Evolutionary conservation across 2,888 invertebrate species (phyloP).

Genomic region (Embidobia sp.): DNA sequence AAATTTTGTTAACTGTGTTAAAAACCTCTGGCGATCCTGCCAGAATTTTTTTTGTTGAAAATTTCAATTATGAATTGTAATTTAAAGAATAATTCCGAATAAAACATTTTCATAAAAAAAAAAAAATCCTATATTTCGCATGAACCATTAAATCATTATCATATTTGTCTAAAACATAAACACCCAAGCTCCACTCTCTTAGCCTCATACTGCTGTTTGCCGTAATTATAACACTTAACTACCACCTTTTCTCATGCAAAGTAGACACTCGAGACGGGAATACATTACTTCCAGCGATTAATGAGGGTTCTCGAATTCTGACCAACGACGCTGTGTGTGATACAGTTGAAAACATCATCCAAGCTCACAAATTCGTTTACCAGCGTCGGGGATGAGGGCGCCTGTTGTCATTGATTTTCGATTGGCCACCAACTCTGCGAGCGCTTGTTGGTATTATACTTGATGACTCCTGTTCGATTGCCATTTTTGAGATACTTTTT

Average conservation of each 20-base stretch:
- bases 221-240: too few relatives aligned
- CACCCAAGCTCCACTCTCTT: too few relatives aligned
- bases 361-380: constrained; percentile 33
- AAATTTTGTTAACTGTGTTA: too few relatives aligned
- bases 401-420: constrained; percentile 51
- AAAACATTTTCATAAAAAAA: too few relatives aligned
- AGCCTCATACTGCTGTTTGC: too few relatives aligned
- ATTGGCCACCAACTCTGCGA: constrained; percentile 19
- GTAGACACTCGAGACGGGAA: constrained; percentile 18
- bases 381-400: constrained; percentile 22
- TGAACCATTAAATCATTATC: too few relatives aligned
- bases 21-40: too few relatives aligned
- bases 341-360: constrained; percentile 31
- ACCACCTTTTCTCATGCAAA: constrained; percentile 26
- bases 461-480: constrained; percentile 38
- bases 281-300: constrained; percentile 31
- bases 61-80: too few relatives aligned
- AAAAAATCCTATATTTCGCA: too few relatives aligned
- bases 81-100: too few relatives aligned
- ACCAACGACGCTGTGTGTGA: constrained; percentile 18
- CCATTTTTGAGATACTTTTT: constrained; percentile 28
- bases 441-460: constrained; percentile 50
- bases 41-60: too few relatives aligned
- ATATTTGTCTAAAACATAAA: neutral
- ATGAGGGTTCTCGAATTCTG: constrained; percentile 20